Conservation (phyloP, 2,113 vertebrate genomes). For the Etheostoma spectabile region DNA sequence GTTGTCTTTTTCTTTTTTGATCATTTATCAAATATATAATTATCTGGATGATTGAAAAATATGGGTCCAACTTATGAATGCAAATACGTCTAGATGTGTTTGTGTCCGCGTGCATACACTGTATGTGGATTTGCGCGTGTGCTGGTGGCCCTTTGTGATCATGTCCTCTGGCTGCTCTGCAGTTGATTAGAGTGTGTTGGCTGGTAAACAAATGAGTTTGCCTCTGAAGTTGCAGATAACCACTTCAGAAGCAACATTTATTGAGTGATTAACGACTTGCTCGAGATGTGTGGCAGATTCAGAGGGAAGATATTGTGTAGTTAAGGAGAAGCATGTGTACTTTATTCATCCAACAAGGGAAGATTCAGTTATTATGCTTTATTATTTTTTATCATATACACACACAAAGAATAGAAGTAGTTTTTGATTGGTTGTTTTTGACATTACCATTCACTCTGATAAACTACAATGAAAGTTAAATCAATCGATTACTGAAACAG, state of each 20-base stretch:
- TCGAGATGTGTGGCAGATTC: background rate
- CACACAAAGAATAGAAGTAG: background rate
- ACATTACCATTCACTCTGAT: background rate
- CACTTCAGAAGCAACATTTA: background rate
- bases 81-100: background rate
- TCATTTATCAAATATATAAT: constrained; percentile 1
- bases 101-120: background rate
- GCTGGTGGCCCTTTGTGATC: background rate
- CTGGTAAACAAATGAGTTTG: background rate
- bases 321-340: no score
- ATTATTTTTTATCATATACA: no score
- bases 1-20: background rate
- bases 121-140: background rate
- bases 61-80: background rate
- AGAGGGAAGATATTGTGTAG: background rate
- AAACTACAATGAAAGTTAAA: background rate
- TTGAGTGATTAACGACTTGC: constrained; percentile 7
- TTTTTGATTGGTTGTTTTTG: background rate
- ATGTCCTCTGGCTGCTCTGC: background rate
- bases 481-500: background rate
- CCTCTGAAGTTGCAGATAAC: background rate
- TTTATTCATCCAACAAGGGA: no score
- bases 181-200: constrained; percentile 6
- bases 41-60: background rate
- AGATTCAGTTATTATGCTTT: no score